Conservation (phyloP, 2,888 invertebrate genomes). For the Campoletis raptor region DNA sequence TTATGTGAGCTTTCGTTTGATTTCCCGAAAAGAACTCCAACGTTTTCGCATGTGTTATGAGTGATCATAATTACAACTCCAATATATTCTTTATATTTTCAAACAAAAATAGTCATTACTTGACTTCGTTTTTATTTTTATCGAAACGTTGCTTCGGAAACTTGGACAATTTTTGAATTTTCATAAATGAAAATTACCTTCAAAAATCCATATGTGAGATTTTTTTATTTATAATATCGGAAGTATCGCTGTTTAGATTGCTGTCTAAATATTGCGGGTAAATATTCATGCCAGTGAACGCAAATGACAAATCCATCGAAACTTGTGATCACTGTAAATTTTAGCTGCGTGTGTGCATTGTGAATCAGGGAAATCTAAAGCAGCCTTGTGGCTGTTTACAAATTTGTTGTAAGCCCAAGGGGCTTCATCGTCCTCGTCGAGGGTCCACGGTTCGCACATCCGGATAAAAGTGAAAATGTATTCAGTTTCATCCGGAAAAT, state of each 20-base stretch:
- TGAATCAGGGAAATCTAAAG: not conserved
- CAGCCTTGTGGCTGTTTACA: not conserved
- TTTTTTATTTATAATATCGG: not conserved
- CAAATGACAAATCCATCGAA: not conserved
- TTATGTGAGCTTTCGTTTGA: not conserved
- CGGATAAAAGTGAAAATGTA: not conserved
- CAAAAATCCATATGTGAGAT: not conserved
- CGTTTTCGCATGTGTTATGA: not conserved
- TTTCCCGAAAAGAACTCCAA: not conserved
- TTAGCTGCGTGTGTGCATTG: not conserved
- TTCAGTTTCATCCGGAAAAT: too few relatives aligned
- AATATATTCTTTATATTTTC: not conserved
- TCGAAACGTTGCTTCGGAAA: not conserved
- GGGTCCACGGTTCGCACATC: not conserved
- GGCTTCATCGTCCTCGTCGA: not conserved
- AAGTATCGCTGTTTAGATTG: not conserved
- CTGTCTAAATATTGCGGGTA: too few relatives aligned
- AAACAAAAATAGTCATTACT: not conserved
- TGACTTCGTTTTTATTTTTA: not conserved
- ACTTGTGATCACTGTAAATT: not conserved
- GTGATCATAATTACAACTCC: not conserved
- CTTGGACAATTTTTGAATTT: not conserved
- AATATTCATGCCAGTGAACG: not conserved
- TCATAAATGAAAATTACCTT: not conserved
- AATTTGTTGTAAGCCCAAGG: conserved; percentile 2